Percentiles rank a stretch among this genome's conserved stretches.
These are phyloP conservation scores for Tenthredo mesomela DNA, from an alignment of 2,888 invertebrate species.

Conservation along the genomic window DNA sequence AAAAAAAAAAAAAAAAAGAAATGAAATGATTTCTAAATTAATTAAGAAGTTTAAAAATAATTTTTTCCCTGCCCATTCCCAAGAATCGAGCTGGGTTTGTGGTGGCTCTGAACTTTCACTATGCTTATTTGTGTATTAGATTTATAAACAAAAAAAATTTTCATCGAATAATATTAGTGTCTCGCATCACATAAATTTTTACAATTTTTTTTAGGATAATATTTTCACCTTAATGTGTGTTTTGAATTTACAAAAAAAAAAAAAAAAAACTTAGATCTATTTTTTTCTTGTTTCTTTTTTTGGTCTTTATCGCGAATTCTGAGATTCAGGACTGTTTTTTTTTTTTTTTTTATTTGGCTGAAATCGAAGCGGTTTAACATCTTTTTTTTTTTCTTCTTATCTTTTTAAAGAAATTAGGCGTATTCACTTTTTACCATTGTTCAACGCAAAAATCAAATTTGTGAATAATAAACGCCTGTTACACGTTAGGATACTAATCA, in stretches of 20 bases:
- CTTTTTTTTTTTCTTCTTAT: not conserved
- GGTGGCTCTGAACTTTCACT: conserved; percentile 17
- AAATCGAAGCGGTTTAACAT: not conserved
- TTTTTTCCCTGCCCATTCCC: conserved; percentile 37
- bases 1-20: conserved; percentile 15
- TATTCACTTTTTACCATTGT: not conserved
- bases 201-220: conserved; percentile 20
- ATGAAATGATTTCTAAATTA: conserved; percentile 25
- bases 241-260: conserved; percentile 1
- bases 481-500: conserved; percentile 6
- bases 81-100: conserved; percentile 39
- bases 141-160: conserved; percentile 12
- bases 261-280: not conserved
- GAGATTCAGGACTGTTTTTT: conserved; percentile 7
- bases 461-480: not conserved
- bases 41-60: not conserved
- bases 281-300: not conserved
- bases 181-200: conserved; percentile 7
- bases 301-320: not conserved
- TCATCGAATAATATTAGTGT: not conserved
- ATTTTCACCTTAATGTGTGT: conserved; percentile 13
- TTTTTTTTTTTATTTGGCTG: conserved; percentile 24
- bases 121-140: conserved; percentile 41
- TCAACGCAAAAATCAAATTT: not conserved
- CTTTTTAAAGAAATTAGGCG: conserved; percentile 34